Evolutionary conservation across 2,797 vertebrate genomes (phyloP).

Genomic region (Tapirus indicus): DNA sequence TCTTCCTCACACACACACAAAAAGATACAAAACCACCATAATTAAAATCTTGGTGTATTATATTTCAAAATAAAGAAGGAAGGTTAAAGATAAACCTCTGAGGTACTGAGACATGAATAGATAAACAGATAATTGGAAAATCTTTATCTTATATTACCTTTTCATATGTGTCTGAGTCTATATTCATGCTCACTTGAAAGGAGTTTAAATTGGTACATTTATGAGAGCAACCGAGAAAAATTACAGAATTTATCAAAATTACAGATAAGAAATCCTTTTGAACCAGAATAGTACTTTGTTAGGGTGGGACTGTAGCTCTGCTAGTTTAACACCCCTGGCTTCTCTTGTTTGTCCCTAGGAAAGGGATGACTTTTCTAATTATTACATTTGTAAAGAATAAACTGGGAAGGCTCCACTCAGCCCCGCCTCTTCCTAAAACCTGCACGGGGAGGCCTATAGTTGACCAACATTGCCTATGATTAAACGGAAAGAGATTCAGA

Average conservation of each 20-base stretch:
- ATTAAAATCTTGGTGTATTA: constrained; percentile 3
- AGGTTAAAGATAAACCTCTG: neutral
- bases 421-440: neutral
- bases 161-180: neutral
- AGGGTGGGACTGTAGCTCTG: neutral
- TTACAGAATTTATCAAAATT: neutral
- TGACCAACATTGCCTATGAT: neutral
- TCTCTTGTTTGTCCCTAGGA: neutral
- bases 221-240: neutral
- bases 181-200: neutral
- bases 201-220: neutral
- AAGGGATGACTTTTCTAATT: neutral
- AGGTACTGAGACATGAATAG: neutral
- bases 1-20: neutral
- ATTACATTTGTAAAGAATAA: neutral
- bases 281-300: neutral
- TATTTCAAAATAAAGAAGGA: constrained; percentile 20
- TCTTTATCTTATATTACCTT: neutral
- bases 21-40: neutral
- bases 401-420: neutral
- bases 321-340: neutral
- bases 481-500: constrained; percentile 10
- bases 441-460: neutral
- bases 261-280: neutral
- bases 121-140: neutral